phyloP scores from a whole-genome alignment of 2,113 vertebrate species.

The Motacilla tschutschensis region DNA sequence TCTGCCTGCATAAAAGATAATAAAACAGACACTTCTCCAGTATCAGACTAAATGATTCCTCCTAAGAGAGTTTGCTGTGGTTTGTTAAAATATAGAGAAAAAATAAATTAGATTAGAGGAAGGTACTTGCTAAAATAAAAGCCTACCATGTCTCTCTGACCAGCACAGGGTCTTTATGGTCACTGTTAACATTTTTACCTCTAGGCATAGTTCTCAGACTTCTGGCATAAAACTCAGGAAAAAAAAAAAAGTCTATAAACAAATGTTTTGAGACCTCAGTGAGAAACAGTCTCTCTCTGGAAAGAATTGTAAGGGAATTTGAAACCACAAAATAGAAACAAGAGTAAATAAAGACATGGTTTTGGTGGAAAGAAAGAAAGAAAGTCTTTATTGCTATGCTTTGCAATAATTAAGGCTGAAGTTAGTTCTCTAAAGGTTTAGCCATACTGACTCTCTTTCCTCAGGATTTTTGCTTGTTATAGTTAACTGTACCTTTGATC shows the following conservation, averaged over 20 bases:
- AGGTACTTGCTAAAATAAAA: not conserved
- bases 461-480: not conserved
- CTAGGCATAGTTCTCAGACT: not conserved
- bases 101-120: not conserved
- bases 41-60: conserved; percentile 3
- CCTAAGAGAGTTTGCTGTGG: not conserved
- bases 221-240: not conserved
- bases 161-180: not conserved
- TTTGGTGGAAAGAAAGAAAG: not conserved
- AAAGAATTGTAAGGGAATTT: not conserved
- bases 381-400: not conserved
- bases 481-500: not conserved
- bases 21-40: conserved; percentile 8
- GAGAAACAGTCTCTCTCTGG: not conserved
- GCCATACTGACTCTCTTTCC: not conserved
- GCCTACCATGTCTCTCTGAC: not conserved
- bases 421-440: not conserved
- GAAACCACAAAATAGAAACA: not conserved
- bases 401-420: not conserved
- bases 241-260: not conserved
- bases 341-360: not conserved
- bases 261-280: not conserved
- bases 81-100: conserved; percentile 21
- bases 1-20: conserved; percentile 16
- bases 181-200: conserved; percentile 2